These are phyloP conservation scores for Dilophus febrilis DNA, from an alignment of 2,888 invertebrate genomes.

Conservation along the genomic window DNA sequence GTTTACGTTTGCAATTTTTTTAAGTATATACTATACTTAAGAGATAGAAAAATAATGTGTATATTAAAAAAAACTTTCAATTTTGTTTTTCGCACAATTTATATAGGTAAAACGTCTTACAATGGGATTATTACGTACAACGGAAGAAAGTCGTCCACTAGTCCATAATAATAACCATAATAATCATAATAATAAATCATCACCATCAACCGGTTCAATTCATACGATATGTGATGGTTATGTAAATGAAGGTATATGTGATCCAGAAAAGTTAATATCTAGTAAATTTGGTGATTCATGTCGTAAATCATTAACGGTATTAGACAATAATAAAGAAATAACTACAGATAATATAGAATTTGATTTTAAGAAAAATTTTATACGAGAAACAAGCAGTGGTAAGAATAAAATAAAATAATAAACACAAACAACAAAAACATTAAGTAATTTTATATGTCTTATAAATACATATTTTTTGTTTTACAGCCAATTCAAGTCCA, in stretches of 20 bases:
- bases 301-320: slow-evolving; percentile 26
- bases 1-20: too few species aligned
- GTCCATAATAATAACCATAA: slow-evolving; percentile 51
- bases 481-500: slow-evolving; percentile 30
- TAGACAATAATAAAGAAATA: slow-evolving; percentile 2
- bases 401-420: slow-evolving; percentile 8
- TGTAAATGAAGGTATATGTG: slow-evolving; percentile 62
- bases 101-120: slow-evolving; percentile 51
- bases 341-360: slow-evolving; percentile 18
- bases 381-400: slow-evolving; percentile 31
- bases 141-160: slow-evolving; percentile 59
- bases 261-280: slow-evolving; percentile 35
- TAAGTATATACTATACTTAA: too few species aligned
- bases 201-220: slow-evolving; percentile 44
- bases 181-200: slow-evolving; percentile 30
- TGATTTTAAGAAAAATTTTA: slow-evolving; percentile 25
- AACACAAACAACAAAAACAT: background rate
- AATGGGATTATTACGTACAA: slow-evolving; percentile 50
- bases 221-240: slow-evolving; percentile 60
- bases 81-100: slow-evolving; percentile 4
- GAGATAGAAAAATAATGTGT: too few species aligned
- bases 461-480: slow-evolving; percentile 1
- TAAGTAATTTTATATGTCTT: too few species aligned
- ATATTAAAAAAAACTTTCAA: slow-evolving; percentile 1
- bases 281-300: slow-evolving; percentile 31